Conservation (phyloP, 2,113 vertebrate species). For the Bolborhynchus lineola region DNA sequence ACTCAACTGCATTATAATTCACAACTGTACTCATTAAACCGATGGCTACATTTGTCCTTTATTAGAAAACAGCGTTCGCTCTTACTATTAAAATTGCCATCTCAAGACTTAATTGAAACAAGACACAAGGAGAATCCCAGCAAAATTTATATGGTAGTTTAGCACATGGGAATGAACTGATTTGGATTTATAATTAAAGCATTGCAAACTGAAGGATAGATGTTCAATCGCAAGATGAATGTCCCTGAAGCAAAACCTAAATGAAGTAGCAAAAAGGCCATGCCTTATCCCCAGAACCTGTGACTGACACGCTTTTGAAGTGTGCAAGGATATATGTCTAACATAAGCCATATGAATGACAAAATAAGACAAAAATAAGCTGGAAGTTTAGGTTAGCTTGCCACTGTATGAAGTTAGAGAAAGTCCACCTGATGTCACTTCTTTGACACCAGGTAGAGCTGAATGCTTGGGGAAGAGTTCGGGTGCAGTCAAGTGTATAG, state of each 20-base stretch:
- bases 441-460: neutral
- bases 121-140: neutral
- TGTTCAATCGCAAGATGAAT: neutral
- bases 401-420: neutral
- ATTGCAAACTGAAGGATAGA: neutral
- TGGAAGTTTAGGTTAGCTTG: neutral
- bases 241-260: neutral
- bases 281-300: neutral
- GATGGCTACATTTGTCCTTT: neutral
- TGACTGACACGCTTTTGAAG: neutral
- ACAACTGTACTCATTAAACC: neutral
- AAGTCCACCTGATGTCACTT: neutral
- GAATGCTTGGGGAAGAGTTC: neutral
- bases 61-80: neutral
- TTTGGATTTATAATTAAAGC: neutral
- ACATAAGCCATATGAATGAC: neutral
- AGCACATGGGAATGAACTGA: neutral
- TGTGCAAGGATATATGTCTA: neutral
- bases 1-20: neutral
- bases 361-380: neutral
- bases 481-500: neutral
- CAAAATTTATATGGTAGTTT: neutral
- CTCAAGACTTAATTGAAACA: neutral
- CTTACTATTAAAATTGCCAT: neutral
- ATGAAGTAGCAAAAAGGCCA: neutral